These are phyloP conservation scores for Emydura subglobosa DNA, from an alignment of 2,113 vertebrate genomes.

Conservation along the genomic window DNA sequence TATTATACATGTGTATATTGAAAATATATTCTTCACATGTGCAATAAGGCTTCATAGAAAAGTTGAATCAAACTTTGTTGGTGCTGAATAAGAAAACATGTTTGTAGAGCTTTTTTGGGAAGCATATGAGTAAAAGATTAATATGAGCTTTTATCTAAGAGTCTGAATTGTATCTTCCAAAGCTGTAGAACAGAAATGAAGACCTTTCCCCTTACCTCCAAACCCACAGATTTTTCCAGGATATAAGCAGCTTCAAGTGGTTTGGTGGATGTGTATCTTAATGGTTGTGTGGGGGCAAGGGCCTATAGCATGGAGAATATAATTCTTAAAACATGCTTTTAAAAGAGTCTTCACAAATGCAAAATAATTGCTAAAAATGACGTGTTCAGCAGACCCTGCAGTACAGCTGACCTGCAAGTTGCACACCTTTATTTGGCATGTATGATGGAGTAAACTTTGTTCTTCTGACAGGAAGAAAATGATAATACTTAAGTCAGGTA, in stretches of 20 bases:
- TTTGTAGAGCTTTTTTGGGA: not conserved
- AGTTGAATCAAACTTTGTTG: not conserved
- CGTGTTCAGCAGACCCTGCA: not conserved
- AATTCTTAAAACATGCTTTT: not conserved
- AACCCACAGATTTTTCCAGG: conserved; percentile 15
- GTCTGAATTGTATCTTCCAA: conserved; percentile 36
- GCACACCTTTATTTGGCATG: not conserved
- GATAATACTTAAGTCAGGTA: rapidly evolving
- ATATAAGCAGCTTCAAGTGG: conserved; percentile 10
- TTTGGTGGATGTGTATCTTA: not conserved
- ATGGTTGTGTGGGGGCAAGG: rapidly evolving
- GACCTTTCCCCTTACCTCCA: conserved; percentile 42
- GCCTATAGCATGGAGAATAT: not conserved
- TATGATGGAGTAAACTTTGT: not conserved
- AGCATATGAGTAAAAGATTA: not conserved
- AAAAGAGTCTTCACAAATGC: not conserved
- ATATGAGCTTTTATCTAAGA: conserved; percentile 35
- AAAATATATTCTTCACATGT: not conserved
- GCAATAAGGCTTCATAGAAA: not conserved
- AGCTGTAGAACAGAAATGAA: conserved; percentile 27
- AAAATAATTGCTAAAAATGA: not conserved
- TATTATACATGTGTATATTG: not conserved
- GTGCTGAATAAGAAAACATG: not conserved
- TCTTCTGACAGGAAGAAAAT: not conserved
- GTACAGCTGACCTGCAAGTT: not conserved